Evolutionary conservation across 2,797 vertebrate genomes (phyloP).

Genomic region (Notolabrus celidotus): DNA sequence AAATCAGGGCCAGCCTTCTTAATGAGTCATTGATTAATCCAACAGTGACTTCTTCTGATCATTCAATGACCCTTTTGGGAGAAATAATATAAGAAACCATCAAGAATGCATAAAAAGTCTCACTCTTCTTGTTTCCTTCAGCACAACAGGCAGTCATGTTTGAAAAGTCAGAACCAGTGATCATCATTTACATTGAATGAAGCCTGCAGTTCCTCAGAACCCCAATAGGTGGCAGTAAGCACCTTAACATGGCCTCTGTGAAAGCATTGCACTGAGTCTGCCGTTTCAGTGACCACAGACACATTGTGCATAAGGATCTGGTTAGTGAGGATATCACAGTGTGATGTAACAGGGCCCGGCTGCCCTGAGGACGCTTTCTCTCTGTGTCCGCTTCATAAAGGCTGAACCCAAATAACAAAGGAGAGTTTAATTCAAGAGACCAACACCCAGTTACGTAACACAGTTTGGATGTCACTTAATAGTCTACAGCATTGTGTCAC

Average conservation of each 20-base stretch:
- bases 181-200: fast-evolving
- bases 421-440: not conserved
- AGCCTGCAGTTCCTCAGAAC: slow-evolving; percentile 1
- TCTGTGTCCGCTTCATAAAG: slow-evolving; percentile 26
- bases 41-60: not conserved
- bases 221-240: slow-evolving; percentile 65
- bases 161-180: too few species aligned
- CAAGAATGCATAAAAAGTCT: not conserved
- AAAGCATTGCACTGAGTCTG: not conserved
- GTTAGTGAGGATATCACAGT: slow-evolving; percentile 46
- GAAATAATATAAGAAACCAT: not conserved
- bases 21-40: not conserved
- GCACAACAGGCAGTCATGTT: not conserved
- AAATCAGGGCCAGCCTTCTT: not conserved
- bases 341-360: slow-evolving; percentile 65
- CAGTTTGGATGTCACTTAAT: not conserved
- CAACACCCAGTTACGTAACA: not conserved
- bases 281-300: slow-evolving; percentile 43
- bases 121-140: not conserved
- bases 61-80: not conserved
- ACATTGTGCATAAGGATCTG: slow-evolving; percentile 49
- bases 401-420: slow-evolving; percentile 29
- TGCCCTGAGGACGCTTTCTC: slow-evolving; percentile 36
- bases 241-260: slow-evolving; percentile 6
- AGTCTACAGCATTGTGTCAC: not conserved